phyloP scores from a whole-genome alignment of 2,797 vertebrate species.

The Sebastes elongatus region DNA sequence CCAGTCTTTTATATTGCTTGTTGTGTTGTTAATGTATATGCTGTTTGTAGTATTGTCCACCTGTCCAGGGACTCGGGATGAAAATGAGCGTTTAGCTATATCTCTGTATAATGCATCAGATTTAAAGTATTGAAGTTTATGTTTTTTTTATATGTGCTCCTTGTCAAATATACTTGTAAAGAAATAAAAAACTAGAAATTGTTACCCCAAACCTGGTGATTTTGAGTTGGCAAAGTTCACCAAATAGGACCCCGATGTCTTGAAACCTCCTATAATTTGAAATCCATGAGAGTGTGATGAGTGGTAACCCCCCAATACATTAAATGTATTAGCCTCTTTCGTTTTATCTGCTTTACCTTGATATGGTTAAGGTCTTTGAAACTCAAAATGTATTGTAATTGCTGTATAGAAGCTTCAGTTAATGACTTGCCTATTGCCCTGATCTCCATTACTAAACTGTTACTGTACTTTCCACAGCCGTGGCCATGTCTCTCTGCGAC shows the following conservation, averaged over 20 bases:
- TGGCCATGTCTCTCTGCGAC: conserved; percentile 82
- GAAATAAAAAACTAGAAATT: too few species aligned
- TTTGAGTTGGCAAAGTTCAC: neutral
- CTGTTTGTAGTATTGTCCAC: too few species aligned
- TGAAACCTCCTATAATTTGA: neutral
- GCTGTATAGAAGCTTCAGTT: neutral
- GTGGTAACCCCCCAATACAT: neutral
- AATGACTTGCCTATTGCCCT: neutral
- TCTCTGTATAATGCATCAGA: too few species aligned
- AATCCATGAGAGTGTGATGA: neutral
- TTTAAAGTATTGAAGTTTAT: too few species aligned
- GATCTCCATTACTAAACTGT: neutral
- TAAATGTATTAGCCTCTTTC: neutral
- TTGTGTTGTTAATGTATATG: too few species aligned
- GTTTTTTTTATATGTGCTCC: too few species aligned
- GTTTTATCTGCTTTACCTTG: neutral
- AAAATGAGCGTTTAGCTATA: too few species aligned
- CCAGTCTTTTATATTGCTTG: too few species aligned
- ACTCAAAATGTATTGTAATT: neutral
- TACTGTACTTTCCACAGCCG: conserved; percentile 31
- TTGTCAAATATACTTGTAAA: too few species aligned
- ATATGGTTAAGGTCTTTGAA: neutral
- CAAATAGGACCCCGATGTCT: neutral
- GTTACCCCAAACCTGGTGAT: neutral
- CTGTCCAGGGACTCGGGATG: too few species aligned